These are phyloP conservation scores for Alentia gelatinosa DNA, from an alignment of 2,888 invertebrate genomes.

Conservation along the genomic window DNA sequence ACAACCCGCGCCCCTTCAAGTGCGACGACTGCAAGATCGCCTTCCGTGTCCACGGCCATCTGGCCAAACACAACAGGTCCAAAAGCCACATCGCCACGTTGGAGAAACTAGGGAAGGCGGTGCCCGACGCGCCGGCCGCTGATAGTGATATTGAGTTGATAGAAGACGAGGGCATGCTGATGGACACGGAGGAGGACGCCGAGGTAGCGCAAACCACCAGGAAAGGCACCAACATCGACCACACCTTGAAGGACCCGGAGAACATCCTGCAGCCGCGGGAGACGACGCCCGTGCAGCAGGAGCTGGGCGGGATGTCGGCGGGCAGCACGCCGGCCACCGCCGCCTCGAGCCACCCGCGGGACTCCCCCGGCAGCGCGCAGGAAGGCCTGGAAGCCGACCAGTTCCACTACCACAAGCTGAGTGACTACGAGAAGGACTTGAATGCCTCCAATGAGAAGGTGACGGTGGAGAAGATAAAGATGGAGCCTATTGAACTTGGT, in stretches of 20 bases:
- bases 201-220: background rate
- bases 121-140: slow-evolving; percentile 96
- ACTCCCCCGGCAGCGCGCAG: background rate
- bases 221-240: background rate
- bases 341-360: background rate
- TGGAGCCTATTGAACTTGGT: slow-evolving; percentile 67
- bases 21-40: slow-evolving; percentile 97
- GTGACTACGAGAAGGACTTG: slow-evolving; percentile 65
- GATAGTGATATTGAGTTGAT: slow-evolving; percentile 94
- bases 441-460: slow-evolving; percentile 68
- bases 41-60: slow-evolving; percentile 95
- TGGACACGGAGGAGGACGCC: background rate
- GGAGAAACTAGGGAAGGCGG: slow-evolving; percentile 91
- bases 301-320: background rate
- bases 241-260: slow-evolving; percentile 38
- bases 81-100: slow-evolving; percentile 97
- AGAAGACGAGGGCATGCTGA: slow-evolving; percentile 11
- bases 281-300: background rate
- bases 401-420: slow-evolving; percentile 52
- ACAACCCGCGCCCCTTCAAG: slow-evolving; percentile 96
- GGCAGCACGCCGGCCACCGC: background rate
- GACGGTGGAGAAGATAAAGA: slow-evolving; percentile 70
- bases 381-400: slow-evolving; percentile 48
- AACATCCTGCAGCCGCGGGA: slow-evolving; percentile 9
- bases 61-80: slow-evolving; percentile 97